Conservation (phyloP, 1,140 invertebrate genomes). For the Drosophila pandora region DNA sequence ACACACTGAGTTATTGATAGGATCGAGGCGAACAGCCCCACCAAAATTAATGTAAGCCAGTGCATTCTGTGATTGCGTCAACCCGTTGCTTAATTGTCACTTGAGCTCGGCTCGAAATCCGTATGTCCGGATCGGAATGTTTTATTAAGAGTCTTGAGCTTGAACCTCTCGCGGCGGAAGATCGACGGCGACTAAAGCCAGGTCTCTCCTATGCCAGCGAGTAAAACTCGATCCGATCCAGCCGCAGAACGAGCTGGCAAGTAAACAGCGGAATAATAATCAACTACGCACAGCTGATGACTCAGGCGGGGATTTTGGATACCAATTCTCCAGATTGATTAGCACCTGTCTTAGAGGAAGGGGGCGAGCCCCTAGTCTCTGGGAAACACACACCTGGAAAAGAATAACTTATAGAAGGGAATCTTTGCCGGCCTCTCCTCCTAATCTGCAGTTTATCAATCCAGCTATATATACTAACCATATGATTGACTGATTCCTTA, state of each 20-base stretch:
- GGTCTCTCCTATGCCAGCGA: constrained; percentile 10
- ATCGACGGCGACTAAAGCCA: constrained; percentile 63
- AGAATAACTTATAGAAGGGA: too few species aligned
- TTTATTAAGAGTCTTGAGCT: constrained; percentile 12
- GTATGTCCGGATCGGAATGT: not conserved
- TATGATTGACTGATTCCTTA: constrained; percentile 32
- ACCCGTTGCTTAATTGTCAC: constrained; percentile 7
- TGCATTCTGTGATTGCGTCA: constrained; percentile 53
- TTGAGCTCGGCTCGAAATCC: not conserved
- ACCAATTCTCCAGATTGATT: constrained; percentile 41
- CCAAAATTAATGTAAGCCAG: constrained; percentile 30
- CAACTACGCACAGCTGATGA: constrained; percentile 54
- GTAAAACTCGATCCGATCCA: constrained; percentile 46
- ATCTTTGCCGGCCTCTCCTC: not conserved
- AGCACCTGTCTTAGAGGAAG: not conserved
- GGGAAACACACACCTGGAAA: constrained; percentile 20
- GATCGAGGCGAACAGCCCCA: constrained; percentile 30
- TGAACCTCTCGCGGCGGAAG: constrained; percentile 61
- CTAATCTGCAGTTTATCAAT: constrained; percentile 23
- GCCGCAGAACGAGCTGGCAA: constrained; percentile 27
- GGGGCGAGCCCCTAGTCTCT: not conserved
- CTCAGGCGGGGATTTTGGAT: constrained; percentile 59
- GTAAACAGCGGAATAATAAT: constrained; percentile 32
- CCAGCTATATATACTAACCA: not conserved
- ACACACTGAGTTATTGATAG: constrained; percentile 55